Base-by-base conservation (phyloP, 2,888 invertebrate species). In the Polydrusus pterygomalis region DNA sequence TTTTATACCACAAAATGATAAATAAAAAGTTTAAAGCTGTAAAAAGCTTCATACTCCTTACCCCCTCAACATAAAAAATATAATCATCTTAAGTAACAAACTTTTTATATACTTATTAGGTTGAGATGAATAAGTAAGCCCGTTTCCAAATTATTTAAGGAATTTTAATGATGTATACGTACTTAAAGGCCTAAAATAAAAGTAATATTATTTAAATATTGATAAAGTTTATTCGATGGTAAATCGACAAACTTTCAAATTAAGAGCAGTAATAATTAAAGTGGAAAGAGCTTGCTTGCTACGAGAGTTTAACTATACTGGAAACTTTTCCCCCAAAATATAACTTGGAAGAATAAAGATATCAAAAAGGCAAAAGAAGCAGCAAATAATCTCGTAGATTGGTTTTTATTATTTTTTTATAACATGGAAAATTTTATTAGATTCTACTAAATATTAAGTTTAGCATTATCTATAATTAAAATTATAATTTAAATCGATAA, bases 231-330 rank as follows among this genome's bases (percentile, higher is more conserved):
- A 60, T 60, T 15, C 10, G 38, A 34, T 58, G 58, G 58, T 58
- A 58, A 38, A 58, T 58, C 38, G 58, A 38, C 58, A 58, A 58
- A 58, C 58, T 58, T 58, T 11, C 2, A 38, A 58, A 58, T 58
- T 60, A 60, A 60, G 18, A 15, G 9, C 38, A 17, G 38, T 38
- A 60, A 60, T 60, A 60, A 60, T 60, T 60, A 18, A 60, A 38
- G 58, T 60, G 18, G n/a, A 54, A 38, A 60, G 58, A 34, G 25
- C 25, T 34, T 9, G 30, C 5, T 11, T 17, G 13, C 38, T 58
- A 58, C 58, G 34, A 8, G 38, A 60, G n/a, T 34, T 56, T 34
- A 34, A 56, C 34, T 34, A 25, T 60, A 38, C 15, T 38, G 11
- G 1, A 60, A 60, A 60, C 17, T 60, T 38, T 58, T 60, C 38